Base-by-base conservation (phyloP, 2,888 invertebrate species). In the Mesorhabditis belari region DNA sequence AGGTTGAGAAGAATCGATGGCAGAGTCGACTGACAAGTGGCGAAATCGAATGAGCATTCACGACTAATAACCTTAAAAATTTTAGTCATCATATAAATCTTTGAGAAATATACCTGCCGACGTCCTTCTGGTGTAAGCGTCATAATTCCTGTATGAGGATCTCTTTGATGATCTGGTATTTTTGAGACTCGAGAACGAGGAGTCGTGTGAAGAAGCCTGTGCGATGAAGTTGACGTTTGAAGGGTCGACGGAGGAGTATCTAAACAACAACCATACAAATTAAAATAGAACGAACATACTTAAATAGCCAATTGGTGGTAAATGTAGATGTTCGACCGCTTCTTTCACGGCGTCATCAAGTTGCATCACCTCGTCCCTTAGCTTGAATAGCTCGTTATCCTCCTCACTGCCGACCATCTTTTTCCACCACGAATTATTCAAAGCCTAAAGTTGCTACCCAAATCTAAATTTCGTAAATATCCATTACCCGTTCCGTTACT, bases 141-240 rank as follows among this genome's bases (percentile, higher is more conserved):
- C 65, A 69, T 64, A 24, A 64, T 58, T 57, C 68, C 68, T 4
- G 66, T 63, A 4, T 23, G 49, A 5, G 19, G 57, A 51, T 71
- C 71, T n/a, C 62, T 57, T 12, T 52, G 62, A 55, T 69, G 65
- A 49, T 71, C 71, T 25, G 71, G 71, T 12, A 67, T 52, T n/a
- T n/a, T 9, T n/a, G 12, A 35, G n/a, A n/a, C n/a, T n/a, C 44
- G 12, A 17, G 44, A 35, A 17, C 44, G 44, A 17, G 44, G 44
- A 9, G 44, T 35, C 12, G 44, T 35, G 44, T 35, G n/a, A 9
- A 35, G n/a, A 9, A 35, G n/a, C 12, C n/a, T 35, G n/a, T n/a
- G n/a, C 44, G 44, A n/a, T 35, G 44, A 35, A 35, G 44, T 35
- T 35, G 44, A n/a, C 44, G 12, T 9, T n/a, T n/a, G 44, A 35